Conservation (phyloP, 2,888 invertebrate species). For the Epistrophe grossulariae region DNA sequence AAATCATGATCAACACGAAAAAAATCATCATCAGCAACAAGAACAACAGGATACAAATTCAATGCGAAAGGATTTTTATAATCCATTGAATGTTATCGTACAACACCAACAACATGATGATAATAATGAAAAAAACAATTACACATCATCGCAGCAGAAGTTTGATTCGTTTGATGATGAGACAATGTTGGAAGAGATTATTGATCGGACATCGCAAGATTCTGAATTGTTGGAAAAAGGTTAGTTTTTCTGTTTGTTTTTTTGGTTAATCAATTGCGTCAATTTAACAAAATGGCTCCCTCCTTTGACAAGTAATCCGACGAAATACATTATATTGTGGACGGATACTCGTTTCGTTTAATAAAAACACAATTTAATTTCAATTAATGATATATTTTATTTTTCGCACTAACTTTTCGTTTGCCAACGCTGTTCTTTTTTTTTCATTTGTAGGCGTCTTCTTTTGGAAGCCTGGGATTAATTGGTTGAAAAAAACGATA, state of each 20-base stretch:
- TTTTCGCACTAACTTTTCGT: too few species aligned
- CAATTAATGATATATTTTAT: too few species aligned
- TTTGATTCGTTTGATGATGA: slow-evolving; percentile 60
- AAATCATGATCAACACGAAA: not conserved
- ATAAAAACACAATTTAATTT: too few species aligned
- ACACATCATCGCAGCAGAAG: not conserved
- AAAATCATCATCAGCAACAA: slow-evolving; percentile 34
- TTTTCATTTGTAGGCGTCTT: too few species aligned
- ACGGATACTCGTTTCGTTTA: too few species aligned
- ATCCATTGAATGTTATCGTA: slow-evolving; percentile 17
- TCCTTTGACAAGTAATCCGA: too few species aligned
- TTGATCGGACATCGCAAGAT: slow-evolving; percentile 55
- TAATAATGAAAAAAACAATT: slow-evolving; percentile 1
- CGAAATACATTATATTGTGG: too few species aligned
- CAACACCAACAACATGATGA: slow-evolving; percentile 11
- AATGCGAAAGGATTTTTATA: slow-evolving; percentile 35
- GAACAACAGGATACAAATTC: slow-evolving; percentile 3
- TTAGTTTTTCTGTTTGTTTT: slow-evolving; percentile 54
- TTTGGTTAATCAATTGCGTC: not conserved
- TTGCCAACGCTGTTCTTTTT: too few species aligned
- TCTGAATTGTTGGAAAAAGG: slow-evolving; percentile 57
- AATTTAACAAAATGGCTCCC: too few species aligned
- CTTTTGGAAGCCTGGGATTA: too few species aligned
- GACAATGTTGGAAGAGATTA: slow-evolving; percentile 49
- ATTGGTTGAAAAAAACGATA: too few species aligned